Evolutionary conservation across 2,797 vertebrate species (phyloP).

Genomic region (Anabas testudineus): DNA sequence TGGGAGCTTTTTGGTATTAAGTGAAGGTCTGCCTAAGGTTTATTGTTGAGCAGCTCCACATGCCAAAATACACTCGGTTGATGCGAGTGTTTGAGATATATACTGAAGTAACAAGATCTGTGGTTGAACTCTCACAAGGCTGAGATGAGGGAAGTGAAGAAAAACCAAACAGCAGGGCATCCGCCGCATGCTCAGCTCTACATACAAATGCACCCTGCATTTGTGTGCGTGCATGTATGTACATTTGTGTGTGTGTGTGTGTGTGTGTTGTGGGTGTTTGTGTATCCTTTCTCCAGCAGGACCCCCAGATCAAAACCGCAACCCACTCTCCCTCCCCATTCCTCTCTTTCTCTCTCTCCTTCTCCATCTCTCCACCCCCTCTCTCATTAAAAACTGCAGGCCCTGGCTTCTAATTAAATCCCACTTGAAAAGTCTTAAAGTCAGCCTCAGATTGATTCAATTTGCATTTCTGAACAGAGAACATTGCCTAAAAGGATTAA

Average conservation of each 20-base stretch:
- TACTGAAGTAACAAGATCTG: conserved; percentile 69
- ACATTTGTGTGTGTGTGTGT: conserved; percentile 36
- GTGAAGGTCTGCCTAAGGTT: conserved; percentile 21
- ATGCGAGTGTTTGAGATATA: conserved; percentile 57
- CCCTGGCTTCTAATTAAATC: conserved; percentile 89
- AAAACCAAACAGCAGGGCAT: conserved; percentile 77
- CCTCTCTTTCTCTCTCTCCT: conserved; percentile 71
- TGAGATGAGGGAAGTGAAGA: conserved; percentile 73
- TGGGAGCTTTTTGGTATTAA: conserved; percentile 21
- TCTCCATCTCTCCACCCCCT: conserved; percentile 85
- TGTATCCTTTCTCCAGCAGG: conserved; percentile 84
- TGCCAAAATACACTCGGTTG: conserved; percentile 22
- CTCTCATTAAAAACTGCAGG: conserved; percentile 90
- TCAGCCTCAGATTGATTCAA: conserved; percentile 90
- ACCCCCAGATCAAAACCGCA: conserved; percentile 87
- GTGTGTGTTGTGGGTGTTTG: conserved; percentile 72
- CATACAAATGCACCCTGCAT: conserved; percentile 16
- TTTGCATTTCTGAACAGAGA: conserved; percentile 90
- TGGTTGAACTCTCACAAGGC: conserved; percentile 73
- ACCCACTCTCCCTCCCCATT: conserved; percentile 80
- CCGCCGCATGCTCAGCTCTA: conserved; percentile 70
- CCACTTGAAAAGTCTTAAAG: conserved; percentile 91
- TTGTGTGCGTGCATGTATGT: conserved; percentile 17
- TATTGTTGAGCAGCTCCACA: conserved; percentile 19
- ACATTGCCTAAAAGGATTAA: conserved; percentile 89